Conservation (phyloP, 2,797 vertebrate species). For the Oreortyx pictus region DNA sequence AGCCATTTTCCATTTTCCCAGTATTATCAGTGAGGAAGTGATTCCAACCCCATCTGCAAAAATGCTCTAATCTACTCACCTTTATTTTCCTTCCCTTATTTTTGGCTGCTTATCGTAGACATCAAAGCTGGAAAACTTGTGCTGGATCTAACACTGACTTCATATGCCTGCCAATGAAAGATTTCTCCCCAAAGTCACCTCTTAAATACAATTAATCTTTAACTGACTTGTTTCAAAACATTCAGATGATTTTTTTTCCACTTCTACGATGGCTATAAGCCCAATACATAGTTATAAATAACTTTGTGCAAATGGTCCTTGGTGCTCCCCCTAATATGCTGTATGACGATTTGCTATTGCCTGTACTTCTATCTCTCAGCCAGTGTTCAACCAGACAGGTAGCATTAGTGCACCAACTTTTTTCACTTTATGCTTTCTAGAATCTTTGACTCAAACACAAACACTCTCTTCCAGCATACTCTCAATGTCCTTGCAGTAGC, state of each 20-base stretch:
- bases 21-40: background rate
- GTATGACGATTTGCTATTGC: background rate
- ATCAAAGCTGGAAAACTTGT: background rate
- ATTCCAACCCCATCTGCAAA: background rate
- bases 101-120: background rate
- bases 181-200: background rate
- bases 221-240: background rate
- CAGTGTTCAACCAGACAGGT: background rate
- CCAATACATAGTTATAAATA: background rate
- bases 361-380: background rate
- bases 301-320: background rate
- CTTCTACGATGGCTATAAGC: background rate
- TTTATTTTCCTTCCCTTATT: background rate
- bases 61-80: background rate
- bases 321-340: background rate
- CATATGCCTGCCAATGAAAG: background rate
- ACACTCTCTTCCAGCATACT: background rate
- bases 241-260: background rate
- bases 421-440: background rate
- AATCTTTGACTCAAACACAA: background rate
- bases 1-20: background rate
- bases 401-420: background rate
- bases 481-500: background rate
- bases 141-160: background rate
- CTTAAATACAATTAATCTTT: background rate